Evolutionary conservation across 1,140 invertebrate species (phyloP).

Genomic region (Thalassaphorura encarpata): DNA sequence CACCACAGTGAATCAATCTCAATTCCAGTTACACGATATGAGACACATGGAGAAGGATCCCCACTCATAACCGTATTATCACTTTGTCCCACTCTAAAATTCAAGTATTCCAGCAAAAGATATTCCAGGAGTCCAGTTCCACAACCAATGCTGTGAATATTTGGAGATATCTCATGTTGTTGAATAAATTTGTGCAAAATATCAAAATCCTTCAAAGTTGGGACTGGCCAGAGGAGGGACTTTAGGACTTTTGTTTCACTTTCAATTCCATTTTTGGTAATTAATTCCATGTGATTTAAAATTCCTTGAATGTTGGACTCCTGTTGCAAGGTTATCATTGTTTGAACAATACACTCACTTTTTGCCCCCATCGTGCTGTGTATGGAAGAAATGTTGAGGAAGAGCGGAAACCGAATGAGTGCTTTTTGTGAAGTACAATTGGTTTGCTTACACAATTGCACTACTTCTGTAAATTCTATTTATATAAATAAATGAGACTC

Average conservation of each 20-base stretch:
- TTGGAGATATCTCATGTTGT: constrained; percentile 5
- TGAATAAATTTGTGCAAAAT: constrained; percentile 8
- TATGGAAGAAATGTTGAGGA: no score
- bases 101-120: constrained; percentile 39
- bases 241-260: not conserved
- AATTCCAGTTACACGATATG: constrained; percentile 39
- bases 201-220: constrained; percentile 12
- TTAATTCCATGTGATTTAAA: not conserved
- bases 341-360: not conserved
- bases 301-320: not conserved
- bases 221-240: constrained; percentile 19
- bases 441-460: no score
- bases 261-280: not conserved
- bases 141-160: constrained; percentile 44
- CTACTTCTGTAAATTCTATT: no score
- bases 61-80: not conserved
- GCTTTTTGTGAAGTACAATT: no score
- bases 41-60: no score
- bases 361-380: not conserved
- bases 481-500: no score
- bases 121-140: constrained; percentile 49
- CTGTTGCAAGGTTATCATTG: not conserved
- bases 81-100: no score
- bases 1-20: constrained; percentile 53
- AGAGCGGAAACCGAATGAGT: no score